Conservation (phyloP, 37 sponge, comb jelly and placozoan genomes). For the Dysidea cf. avara region DNA sequence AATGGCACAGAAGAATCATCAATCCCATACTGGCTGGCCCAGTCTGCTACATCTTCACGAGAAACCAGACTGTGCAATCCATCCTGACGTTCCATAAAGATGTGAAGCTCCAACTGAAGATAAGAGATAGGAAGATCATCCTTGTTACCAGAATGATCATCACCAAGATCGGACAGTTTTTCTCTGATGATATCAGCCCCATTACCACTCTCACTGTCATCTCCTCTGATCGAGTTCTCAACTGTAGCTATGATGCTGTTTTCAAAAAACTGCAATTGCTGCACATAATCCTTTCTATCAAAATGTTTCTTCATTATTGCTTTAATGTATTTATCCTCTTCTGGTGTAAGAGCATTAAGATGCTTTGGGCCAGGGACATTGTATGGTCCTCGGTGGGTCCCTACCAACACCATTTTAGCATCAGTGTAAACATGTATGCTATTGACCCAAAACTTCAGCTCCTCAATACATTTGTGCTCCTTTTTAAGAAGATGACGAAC, state of each 20-base stretch:
- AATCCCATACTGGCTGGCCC: neutral
- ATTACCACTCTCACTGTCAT: neutral
- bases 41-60: too few species aligned
- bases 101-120: conserved; percentile 27
- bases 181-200: too few species aligned
- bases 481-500: neutral
- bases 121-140: conserved; percentile 6
- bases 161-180: too few species aligned
- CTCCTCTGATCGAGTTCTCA: conserved; percentile 37
- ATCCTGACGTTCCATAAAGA: too few species aligned
- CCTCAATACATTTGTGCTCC: neutral
- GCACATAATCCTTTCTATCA: too few species aligned
- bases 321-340: too few species aligned
- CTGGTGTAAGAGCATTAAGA: too few species aligned
- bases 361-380: neutral
- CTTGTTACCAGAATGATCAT: too few species aligned
- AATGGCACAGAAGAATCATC: conserved; percentile 15
- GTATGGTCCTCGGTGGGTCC: conserved; percentile 31
- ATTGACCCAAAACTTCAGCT: conserved; percentile 60
- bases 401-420: conserved; percentile 36
- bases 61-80: too few species aligned
- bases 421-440: conserved; percentile 52
- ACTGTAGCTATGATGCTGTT: neutral
- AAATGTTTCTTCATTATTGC: neutral
- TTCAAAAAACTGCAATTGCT: too few species aligned